phyloP scores from a whole-genome alignment of 1,140 invertebrate species.

The Ceratosolen solmsi region DNA sequence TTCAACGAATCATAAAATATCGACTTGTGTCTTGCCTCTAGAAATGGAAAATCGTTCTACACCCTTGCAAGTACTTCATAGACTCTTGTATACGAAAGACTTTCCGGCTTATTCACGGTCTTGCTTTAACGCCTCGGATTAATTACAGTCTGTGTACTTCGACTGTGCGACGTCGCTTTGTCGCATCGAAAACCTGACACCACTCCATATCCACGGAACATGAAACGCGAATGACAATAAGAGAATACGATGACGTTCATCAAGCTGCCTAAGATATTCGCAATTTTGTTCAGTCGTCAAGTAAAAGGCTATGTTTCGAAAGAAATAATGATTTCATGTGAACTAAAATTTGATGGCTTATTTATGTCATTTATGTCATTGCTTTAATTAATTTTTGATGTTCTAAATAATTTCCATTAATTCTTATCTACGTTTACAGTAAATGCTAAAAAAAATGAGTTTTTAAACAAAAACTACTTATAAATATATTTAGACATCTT shows the following conservation, averaged over 20 bases:
- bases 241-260: background rate
- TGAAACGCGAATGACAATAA: background rate
- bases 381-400: too few relatives aligned
- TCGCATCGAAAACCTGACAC: slow-evolving; percentile 50
- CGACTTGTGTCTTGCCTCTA: too few relatives aligned
- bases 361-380: background rate
- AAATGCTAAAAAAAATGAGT: too few relatives aligned
- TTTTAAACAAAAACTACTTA: too few relatives aligned
- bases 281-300: background rate
- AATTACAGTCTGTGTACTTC: slow-evolving; percentile 67
- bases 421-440: too few relatives aligned
- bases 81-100: background rate
- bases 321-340: background rate
- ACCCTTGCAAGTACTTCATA: too few relatives aligned
- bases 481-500: too few relatives aligned
- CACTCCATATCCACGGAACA: background rate
- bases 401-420: too few relatives aligned
- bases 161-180: too few relatives aligned
- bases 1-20: too few relatives aligned
- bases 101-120: slow-evolving; percentile 52
- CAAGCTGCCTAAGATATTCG: background rate
- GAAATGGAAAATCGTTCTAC: too few relatives aligned
- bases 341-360: background rate
- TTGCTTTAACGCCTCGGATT: slow-evolving; percentile 70
- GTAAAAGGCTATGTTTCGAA: background rate